Evolutionary conservation across 2,797 vertebrate genomes (phyloP).

Genomic region (Chromis chromis): DNA sequence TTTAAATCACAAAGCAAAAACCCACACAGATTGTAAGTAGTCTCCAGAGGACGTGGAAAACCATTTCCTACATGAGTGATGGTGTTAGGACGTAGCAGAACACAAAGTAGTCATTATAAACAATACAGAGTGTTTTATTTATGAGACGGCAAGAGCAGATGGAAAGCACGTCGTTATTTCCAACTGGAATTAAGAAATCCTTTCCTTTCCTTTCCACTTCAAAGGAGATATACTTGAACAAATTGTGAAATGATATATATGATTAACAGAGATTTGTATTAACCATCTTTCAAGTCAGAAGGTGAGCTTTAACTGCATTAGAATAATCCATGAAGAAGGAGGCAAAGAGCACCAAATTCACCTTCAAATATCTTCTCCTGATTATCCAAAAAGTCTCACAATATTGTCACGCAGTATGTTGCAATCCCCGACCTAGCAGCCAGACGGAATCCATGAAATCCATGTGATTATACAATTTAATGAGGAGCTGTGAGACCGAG

Average conservation of each 20-base stretch:
- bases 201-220: not conserved
- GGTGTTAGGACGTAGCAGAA: slow-evolving; percentile 47
- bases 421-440: not conserved
- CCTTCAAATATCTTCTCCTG: slow-evolving; percentile 1
- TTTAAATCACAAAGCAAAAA: slow-evolving; percentile 56
- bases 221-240: not conserved
- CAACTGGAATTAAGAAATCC: slow-evolving; percentile 35
- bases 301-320: not conserved
- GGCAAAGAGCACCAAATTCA: not conserved
- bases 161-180: slow-evolving; percentile 48
- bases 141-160: slow-evolving; percentile 55
- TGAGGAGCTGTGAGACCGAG: slow-evolving; percentile 51
- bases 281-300: not conserved
- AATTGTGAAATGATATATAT: not conserved
- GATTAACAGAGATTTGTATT: not conserved
- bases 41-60: slow-evolving; percentile 42
- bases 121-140: slow-evolving; percentile 59
- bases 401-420: not conserved
- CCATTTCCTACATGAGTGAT: slow-evolving; percentile 55
- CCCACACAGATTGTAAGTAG: slow-evolving; percentile 30
- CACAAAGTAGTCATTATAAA: slow-evolving; percentile 57
- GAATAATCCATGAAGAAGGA: not conserved
- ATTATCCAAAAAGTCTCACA: slow-evolving; percentile 16
- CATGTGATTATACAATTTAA: slow-evolving; percentile 49
- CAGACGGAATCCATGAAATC: slow-evolving; percentile 32